Percentiles rank a stretch among this genome's conserved stretches.
Evolutionary conservation across 2,113 vertebrate species (phyloP).

Genomic region (Dipodomys stephensi): DNA sequence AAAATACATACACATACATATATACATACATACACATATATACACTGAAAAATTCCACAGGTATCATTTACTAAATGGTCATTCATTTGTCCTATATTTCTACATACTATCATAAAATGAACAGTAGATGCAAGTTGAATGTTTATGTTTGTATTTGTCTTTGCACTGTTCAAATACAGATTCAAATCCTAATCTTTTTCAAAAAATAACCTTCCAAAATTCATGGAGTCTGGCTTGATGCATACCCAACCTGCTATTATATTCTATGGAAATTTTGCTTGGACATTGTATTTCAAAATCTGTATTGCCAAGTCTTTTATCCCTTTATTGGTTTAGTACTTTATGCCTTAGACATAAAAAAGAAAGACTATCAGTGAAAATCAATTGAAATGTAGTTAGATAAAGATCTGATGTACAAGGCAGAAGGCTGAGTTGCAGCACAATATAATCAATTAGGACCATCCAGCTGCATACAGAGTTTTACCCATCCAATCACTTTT

Average conservation of each 20-base stretch:
- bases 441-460: conserved; percentile 90
- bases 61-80: neutral
- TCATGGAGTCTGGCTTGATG: conserved; percentile 34
- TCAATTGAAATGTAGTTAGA: conserved; percentile 93
- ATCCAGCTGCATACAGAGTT: conserved; percentile 84
- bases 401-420: conserved; percentile 87
- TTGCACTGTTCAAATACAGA: conserved; percentile 43
- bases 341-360: conserved; percentile 88
- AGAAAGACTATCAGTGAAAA: conserved; percentile 91
- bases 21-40: too few species aligned
- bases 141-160: conserved; percentile 34
- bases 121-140: conserved; percentile 9
- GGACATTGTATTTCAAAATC: conserved; percentile 87
- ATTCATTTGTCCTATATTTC: neutral
- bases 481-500: conserved; percentile 88
- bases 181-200: conserved; percentile 10
- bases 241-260: conserved; percentile 63
- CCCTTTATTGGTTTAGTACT: conserved; percentile 92
- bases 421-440: conserved; percentile 84
- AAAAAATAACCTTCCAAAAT: conserved; percentile 49
- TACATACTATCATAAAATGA: conserved; percentile 21
- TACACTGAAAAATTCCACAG: neutral
- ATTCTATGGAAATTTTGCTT: conserved; percentile 76
- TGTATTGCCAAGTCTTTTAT: conserved; percentile 89
- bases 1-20: too few species aligned